Conservation (phyloP, 2,797 vertebrate genomes). For the Coccyzus lansbergi region DNA sequence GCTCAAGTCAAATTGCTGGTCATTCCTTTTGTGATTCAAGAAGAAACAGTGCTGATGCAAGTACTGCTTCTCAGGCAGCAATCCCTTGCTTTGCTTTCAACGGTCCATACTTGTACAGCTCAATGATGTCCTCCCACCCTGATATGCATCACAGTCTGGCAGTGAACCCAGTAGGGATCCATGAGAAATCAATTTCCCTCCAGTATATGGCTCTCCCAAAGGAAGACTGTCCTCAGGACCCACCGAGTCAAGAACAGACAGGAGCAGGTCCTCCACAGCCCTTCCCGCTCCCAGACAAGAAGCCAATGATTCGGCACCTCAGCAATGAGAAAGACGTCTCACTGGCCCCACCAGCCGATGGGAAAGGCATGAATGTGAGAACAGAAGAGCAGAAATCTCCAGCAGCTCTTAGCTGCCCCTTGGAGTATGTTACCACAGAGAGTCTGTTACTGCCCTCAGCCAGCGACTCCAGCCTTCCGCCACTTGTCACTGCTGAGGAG, state of each 20-base stretch:
- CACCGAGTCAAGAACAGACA: not conserved
- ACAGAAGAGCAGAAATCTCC: no score
- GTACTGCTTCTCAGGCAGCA: not conserved
- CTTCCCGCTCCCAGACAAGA: not conserved
- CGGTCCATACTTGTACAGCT: constrained; percentile 66
- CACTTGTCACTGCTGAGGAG: not conserved
- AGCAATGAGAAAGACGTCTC: not conserved
- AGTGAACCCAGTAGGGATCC: not conserved
- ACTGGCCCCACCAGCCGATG: no score
- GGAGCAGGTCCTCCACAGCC: not conserved
- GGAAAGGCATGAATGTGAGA: no score
- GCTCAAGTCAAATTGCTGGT: not conserved
- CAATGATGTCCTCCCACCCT: constrained; percentile 27
- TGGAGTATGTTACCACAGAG: no score
- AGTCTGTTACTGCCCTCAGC: no score
- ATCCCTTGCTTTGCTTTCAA: constrained; percentile 65
- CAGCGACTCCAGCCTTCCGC: not conserved
- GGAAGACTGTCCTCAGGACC: not conserved
- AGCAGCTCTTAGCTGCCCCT: no score
- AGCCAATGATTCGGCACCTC: not conserved
- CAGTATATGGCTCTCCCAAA: constrained; percentile 65
- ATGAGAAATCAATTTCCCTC: not conserved
- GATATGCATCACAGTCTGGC: not conserved
- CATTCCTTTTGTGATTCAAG: not conserved
- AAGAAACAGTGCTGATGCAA: not conserved